These are phyloP conservation scores for Pipistrellus pipistrellus DNA, from an alignment of 2,797 vertebrate species.

Conservation along the genomic window DNA sequence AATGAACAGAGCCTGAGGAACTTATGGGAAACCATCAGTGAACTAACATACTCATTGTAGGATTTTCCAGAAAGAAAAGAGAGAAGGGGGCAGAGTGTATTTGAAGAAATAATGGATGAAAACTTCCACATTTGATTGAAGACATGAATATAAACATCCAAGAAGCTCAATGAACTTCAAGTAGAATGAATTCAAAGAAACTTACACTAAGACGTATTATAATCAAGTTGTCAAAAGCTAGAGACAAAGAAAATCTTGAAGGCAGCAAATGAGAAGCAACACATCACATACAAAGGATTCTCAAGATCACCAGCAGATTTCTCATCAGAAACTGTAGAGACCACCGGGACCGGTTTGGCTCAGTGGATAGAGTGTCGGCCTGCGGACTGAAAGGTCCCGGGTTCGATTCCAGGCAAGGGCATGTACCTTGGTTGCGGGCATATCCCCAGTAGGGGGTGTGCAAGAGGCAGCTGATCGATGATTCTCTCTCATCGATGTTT, in stretches of 20 bases:
- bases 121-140: neutral
- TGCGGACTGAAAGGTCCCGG: too few relatives aligned
- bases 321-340: neutral
- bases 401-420: too few relatives aligned
- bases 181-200: neutral
- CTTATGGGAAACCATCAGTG: neutral
- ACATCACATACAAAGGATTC: too few relatives aligned
- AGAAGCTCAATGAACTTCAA: neutral
- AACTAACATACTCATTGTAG: neutral
- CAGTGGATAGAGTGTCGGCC: too few relatives aligned
- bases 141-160: neutral
- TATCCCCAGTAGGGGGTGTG: too few relatives aligned
- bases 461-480: too few relatives aligned
- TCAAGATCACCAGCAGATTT: neutral
- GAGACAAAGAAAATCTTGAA: neutral
- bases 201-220: neutral
- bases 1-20: neutral
- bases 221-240: neutral
- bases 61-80: neutral
- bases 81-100: neutral
- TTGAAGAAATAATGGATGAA: neutral
- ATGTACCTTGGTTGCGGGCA: too few relatives aligned
- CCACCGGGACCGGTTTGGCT: too few relatives aligned
- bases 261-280: neutral
- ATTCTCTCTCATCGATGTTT: too few relatives aligned